Evolutionary conservation across 2,797 vertebrate species (phyloP).

Genomic region (Zonotrichia albicollis): DNA sequence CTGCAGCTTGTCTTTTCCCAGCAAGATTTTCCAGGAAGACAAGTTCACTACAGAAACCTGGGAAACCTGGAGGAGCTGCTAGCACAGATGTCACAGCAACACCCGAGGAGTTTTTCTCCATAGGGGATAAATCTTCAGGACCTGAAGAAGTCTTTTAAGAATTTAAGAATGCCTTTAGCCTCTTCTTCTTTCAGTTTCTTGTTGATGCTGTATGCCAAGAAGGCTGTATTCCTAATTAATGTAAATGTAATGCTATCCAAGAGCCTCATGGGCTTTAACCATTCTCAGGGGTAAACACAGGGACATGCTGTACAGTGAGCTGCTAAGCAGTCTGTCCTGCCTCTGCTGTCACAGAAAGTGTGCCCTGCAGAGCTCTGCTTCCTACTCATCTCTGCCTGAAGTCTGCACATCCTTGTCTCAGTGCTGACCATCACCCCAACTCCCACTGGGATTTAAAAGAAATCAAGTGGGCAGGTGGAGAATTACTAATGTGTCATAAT

Average conservation of each 20-base stretch:
- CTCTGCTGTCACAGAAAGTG: not conserved
- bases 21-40: not conserved
- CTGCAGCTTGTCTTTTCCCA: slow-evolving; percentile 19
- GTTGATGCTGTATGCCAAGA: not conserved
- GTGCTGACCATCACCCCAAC: not conserved
- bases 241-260: not conserved
- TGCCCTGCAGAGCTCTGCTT: not conserved
- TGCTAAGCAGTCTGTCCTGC: not conserved
- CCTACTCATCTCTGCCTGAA: not conserved
- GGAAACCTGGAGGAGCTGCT: not conserved
- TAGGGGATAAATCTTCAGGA: not conserved
- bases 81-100: not conserved
- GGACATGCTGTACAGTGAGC: not conserved
- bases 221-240: not conserved
- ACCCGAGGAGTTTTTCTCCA: not conserved
- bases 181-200: not conserved
- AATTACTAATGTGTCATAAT: not conserved
- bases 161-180: not conserved
- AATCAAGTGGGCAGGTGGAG: not conserved
- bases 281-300: not conserved
- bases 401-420: not conserved
- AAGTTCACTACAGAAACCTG: not conserved
- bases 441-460: not conserved
- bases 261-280: not conserved
- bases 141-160: not conserved